Conservation (phyloP, 1,140 invertebrate species). For the Melanaphis sacchari region DNA sequence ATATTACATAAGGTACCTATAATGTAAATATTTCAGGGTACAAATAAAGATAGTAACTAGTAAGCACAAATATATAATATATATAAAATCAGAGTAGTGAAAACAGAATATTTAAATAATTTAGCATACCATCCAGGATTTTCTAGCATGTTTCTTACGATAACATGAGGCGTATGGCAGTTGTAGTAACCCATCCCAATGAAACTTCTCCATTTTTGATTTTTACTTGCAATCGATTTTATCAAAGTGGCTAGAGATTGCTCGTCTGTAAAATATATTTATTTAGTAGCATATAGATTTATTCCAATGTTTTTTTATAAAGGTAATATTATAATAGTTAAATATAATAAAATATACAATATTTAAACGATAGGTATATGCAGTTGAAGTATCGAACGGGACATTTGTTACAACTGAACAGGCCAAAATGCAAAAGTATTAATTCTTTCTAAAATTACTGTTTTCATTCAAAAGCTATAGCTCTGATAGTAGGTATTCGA, state of each 20-base stretch:
- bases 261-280: constrained; percentile 73
- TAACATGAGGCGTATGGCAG: constrained; percentile 93
- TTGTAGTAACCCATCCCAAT: constrained; percentile 99
- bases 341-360: too few species aligned
- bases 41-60: not conserved
- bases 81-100: not conserved
- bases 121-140: constrained; percentile 92
- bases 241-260: constrained; percentile 84
- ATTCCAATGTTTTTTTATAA: not conserved
- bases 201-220: constrained; percentile 93
- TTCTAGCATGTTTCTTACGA: constrained; percentile 97
- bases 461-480: too few species aligned
- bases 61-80: not conserved
- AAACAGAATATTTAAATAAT: not conserved
- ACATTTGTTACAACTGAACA: too few species aligned
- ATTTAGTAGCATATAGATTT: not conserved
- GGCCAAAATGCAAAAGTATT: too few species aligned
- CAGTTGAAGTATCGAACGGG: too few species aligned
- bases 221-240: constrained; percentile 81
- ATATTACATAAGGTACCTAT: not conserved
- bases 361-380: too few species aligned
- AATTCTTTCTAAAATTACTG: too few species aligned
- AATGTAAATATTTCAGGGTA: not conserved
- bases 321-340: not conserved
- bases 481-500: too few species aligned